Percentiles rank a stretch among this genome's conserved stretches.
Conservation (phyloP, 2,113 vertebrate genomes). For the Chaetura pelagica region DNA sequence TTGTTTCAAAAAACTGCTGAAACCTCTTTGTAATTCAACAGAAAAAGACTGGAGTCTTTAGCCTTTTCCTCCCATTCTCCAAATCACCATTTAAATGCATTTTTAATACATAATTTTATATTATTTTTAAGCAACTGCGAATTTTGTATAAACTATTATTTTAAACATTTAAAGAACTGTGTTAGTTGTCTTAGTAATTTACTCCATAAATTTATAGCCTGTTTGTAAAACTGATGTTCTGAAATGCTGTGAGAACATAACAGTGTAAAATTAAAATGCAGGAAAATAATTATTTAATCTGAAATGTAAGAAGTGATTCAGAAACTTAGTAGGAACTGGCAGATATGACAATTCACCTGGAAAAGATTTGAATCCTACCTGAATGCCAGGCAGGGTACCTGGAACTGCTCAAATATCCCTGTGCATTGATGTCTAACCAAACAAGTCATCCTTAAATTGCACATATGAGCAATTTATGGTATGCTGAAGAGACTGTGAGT, state of each 20-base stretch:
- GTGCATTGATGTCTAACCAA: background rate
- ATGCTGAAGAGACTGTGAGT: background rate
- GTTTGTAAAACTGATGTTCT: background rate
- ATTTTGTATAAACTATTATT: background rate
- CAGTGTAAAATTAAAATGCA: background rate
- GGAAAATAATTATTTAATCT: background rate
- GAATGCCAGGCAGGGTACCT: background rate
- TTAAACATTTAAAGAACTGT: background rate
- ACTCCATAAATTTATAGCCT: background rate
- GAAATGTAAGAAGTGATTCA: background rate
- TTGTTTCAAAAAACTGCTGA: background rate
- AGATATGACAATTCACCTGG: background rate
- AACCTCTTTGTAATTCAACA: background rate
- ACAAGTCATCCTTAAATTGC: background rate
- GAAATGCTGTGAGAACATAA: background rate
- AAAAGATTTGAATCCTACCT: background rate
- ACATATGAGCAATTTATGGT: background rate
- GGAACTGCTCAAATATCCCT: background rate
- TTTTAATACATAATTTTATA: background rate
- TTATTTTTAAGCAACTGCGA: background rate
- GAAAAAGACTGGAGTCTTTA: background rate
- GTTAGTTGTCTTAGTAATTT: background rate
- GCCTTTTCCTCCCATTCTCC: fast-evolving
- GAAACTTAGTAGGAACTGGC: background rate
- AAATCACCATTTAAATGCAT: background rate